phyloP scores from a whole-genome alignment of 2,113 vertebrate genomes.

The Cebus imitator region DNA sequence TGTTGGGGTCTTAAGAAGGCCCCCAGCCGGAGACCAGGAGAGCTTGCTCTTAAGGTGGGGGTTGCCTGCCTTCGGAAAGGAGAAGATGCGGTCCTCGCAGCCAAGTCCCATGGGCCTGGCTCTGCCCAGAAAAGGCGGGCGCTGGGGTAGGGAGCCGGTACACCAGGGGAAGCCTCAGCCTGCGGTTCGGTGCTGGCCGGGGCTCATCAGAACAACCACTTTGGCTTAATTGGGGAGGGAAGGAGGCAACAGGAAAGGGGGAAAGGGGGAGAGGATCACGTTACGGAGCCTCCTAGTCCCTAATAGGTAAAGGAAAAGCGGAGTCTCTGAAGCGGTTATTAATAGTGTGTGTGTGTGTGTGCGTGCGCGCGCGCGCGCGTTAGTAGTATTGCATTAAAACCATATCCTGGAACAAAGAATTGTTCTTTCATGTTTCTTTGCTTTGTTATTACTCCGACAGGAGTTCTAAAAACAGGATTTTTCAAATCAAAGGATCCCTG shows the following conservation, averaged over 20 bases:
- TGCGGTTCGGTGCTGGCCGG: not conserved
- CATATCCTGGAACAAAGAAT: constrained; percentile 78
- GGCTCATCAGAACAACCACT: constrained; percentile 19
- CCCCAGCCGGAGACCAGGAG: not conserved
- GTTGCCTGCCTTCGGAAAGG: not conserved
- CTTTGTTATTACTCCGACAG: constrained; percentile 68
- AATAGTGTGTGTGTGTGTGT: constrained; percentile 64
- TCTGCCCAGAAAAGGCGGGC: not conserved
- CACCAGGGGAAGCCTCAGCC: not conserved
- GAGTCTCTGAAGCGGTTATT: constrained; percentile 72
- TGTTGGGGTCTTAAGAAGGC: not conserved
- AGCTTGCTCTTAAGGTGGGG: not conserved
- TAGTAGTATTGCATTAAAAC: constrained; percentile 77
- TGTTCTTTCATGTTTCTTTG: constrained; percentile 78
- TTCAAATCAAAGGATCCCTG: constrained; percentile 80
- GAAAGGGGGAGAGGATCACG: constrained; percentile 3
- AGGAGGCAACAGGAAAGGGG: constrained; percentile 29
- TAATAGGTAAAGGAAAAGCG: constrained; percentile 77
- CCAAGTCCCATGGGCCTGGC: not conserved
- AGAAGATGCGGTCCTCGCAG: not conserved
- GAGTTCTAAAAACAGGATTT: constrained; percentile 81
- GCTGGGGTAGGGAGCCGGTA: not conserved
- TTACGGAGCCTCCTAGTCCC: constrained; percentile 59
- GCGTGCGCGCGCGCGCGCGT: constrained; percentile 62
- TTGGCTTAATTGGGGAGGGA: constrained; percentile 46